A percentile compares a stretch with the other conserved stretches of the same genome.
Conservation (phyloP, 1,140 invertebrate species). For the Lithobius niger region DNA sequence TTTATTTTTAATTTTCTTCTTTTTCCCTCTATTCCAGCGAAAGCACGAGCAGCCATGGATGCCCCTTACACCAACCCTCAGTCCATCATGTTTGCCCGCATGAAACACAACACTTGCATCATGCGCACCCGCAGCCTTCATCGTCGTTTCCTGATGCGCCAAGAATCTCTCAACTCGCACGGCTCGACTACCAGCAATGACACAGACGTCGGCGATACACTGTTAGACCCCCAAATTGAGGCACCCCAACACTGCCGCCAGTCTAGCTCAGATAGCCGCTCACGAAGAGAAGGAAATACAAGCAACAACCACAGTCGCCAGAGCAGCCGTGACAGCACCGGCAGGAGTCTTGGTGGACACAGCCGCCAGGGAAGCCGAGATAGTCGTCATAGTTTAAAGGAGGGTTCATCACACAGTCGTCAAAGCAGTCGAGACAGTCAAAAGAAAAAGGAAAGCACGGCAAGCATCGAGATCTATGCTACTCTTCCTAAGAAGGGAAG, state of each 20-base stretch:
- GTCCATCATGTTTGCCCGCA: conserved; percentile 70
- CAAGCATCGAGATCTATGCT: conserved; percentile 78
- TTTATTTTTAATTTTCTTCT: conserved; percentile 10
- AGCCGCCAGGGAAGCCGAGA: conserved; percentile 48
- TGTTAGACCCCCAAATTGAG: conserved; percentile 35
- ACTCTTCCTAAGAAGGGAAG: conserved; percentile 65
- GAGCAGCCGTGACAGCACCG: conserved; percentile 48
- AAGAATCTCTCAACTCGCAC: conserved; percentile 31
- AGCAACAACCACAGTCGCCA: conserved; percentile 55
- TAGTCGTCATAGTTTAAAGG: conserved; percentile 35
- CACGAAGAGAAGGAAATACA: conserved; percentile 35
- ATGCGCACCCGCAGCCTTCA: conserved; percentile 77
- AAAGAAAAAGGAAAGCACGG: conserved; percentile 48
- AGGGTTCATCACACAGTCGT: conserved; percentile 36
- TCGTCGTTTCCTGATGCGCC: conserved; percentile 53
- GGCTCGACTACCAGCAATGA: conserved; percentile 5
- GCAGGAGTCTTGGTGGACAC: conserved; percentile 34
- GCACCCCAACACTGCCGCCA: conserved; percentile 61
- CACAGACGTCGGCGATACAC: background rate
- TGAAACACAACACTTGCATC: conserved; percentile 88
- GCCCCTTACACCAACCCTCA: conserved; percentile 81
- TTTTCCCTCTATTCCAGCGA: conserved; percentile 21
- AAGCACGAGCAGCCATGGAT: conserved; percentile 76
- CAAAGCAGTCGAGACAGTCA: conserved; percentile 46
- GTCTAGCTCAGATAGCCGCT: conserved; percentile 48